Conservation (phyloP, 2,888 invertebrate genomes). For the Heliconius erato region DNA sequence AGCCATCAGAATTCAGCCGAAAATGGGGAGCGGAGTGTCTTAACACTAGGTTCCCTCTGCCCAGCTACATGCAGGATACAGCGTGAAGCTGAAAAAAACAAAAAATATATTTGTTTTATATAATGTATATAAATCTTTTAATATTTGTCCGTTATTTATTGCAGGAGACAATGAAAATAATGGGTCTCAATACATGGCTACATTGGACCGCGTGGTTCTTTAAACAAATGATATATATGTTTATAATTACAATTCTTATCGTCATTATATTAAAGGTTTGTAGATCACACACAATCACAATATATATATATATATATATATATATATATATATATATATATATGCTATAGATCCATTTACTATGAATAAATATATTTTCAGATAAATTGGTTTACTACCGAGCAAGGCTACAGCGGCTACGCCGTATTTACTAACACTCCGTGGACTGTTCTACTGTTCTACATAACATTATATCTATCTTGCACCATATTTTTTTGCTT, state of each 20-base stretch:
- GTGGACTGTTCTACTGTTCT: conserved; percentile 88
- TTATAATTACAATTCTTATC: conserved; percentile 86
- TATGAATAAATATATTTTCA: conserved; percentile 58
- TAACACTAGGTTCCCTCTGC: too few species aligned
- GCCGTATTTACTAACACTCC: conserved; percentile 90
- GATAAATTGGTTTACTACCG: conserved; percentile 83
- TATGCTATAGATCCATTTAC: neutral
- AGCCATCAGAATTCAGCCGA: too few species aligned
- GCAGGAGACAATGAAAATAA: conserved; percentile 96
- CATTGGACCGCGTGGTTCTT: conserved; percentile 95
- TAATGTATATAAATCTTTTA: neutral
- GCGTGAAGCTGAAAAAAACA: too few species aligned
- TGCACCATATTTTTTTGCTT: conserved; percentile 92
- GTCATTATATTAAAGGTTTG: conserved; percentile 86
- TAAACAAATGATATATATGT: conserved; percentile 89
- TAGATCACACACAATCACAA: conserved; percentile 33
- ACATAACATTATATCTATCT: conserved; percentile 89
- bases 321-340: neutral
- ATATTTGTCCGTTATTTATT: conserved; percentile 10
- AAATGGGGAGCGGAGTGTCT: too few species aligned
- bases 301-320: neutral
- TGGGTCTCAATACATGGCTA: conserved; percentile 93
- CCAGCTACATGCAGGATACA: too few species aligned
- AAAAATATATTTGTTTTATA: too few species aligned
- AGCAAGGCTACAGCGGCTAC: conserved; percentile 77